Conservation (phyloP, 2,113 vertebrate species). For the Oxygymnocypris stewartii region DNA sequence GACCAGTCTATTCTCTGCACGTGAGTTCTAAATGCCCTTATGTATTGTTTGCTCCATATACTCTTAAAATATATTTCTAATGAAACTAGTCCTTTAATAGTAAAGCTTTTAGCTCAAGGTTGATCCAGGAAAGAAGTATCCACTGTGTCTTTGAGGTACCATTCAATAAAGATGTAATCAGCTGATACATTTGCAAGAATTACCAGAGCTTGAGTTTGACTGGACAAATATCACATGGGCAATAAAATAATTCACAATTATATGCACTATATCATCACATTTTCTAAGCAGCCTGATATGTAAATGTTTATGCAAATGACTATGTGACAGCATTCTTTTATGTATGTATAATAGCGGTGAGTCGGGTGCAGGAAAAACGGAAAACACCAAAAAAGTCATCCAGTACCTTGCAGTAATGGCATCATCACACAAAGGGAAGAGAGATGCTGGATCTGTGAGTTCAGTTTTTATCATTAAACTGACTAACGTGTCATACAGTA, state of each 20-base stretch:
- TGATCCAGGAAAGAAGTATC: background rate
- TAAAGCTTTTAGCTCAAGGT: background rate
- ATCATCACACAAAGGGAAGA: conserved; percentile 94
- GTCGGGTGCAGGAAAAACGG: conserved; percentile 96
- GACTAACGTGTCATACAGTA: background rate
- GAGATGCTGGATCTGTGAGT: conserved; percentile 70
- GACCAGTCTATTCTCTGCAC: conserved; percentile 99
- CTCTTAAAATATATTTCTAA: background rate
- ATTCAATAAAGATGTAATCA: conserved; percentile 22
- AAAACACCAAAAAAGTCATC: conserved; percentile 98
- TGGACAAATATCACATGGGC: conserved; percentile 25
- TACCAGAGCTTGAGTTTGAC: conserved; percentile 32
- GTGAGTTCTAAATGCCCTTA: conserved; percentile 78
- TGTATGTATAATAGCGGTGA: conserved; percentile 81
- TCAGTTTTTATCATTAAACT: background rate
- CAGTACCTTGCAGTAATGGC: conserved; percentile 95
- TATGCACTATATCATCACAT: background rate
- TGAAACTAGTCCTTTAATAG: background rate
- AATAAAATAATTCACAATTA: background rate
- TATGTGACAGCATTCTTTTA: conserved; percentile 28
- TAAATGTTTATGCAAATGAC: conserved; percentile 6
- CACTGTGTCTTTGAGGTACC: background rate
- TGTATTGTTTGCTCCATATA: background rate
- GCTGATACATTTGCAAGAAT: conserved; percentile 34
- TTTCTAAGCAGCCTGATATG: background rate